Percentiles rank a stretch among this genome's conserved stretches.
Conservation (phyloP, 2,888 invertebrate species). For the Zaprionus obscuricornis region DNA sequence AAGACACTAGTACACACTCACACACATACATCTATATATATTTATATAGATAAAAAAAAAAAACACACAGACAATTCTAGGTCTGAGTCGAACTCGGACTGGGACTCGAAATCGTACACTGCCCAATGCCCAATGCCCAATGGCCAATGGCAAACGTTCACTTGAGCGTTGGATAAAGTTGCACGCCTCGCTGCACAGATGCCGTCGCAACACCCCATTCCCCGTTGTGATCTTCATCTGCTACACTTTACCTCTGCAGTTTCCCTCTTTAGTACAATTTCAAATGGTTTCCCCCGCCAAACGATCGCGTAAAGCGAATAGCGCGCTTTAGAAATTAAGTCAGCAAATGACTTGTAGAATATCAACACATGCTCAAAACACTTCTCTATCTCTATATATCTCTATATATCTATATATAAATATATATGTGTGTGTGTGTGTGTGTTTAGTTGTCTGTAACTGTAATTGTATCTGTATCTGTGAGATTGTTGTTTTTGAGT, state of each 20-base stretch:
- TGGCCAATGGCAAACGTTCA: constrained; percentile 62
- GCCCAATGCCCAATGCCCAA: constrained; percentile 29
- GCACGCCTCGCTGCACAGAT: constrained; percentile 80
- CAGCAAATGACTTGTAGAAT: constrained; percentile 82
- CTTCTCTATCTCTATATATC: constrained; percentile 14
- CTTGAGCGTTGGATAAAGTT: constrained; percentile 74
- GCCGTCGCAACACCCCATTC: constrained; percentile 33
- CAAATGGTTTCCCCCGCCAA: constrained; percentile 27
- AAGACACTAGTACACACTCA: constrained; percentile 10
- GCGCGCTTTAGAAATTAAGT: constrained; percentile 77
- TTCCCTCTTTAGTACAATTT: constrained; percentile 2
- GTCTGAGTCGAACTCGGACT: constrained; percentile 13
- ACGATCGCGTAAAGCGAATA: constrained; percentile 43
- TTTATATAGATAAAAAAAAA: constrained; percentile 17
- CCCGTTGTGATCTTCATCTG: constrained; percentile 16
- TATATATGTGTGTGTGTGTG: too few relatives aligned
- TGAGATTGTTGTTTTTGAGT: constrained; percentile 44
- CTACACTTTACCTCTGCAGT: background rate
- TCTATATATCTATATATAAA: constrained; percentile 5
- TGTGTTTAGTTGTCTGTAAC: too few relatives aligned
- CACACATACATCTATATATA: constrained; percentile 6
- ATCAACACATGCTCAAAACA: constrained; percentile 46
- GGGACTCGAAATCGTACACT: constrained; percentile 4
- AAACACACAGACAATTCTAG: constrained; percentile 26
- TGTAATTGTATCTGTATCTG: constrained; percentile 41